Base-by-base conservation (phyloP, 2,888 invertebrate species). In the Drosophila lacicola region DNA sequence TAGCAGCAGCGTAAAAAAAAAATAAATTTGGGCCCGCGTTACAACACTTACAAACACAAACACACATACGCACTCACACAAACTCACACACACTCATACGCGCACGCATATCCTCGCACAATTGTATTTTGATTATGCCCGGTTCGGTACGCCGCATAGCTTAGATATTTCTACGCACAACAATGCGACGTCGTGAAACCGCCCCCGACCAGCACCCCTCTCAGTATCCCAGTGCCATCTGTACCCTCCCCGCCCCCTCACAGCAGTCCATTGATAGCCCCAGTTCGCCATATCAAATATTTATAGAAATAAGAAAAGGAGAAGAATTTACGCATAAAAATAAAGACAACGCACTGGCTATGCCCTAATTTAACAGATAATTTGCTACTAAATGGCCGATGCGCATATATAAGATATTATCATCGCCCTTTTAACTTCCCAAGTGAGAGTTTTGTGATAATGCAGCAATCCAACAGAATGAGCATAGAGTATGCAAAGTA, bases 111-210 rank as follows among this genome's bases (percentile, higher is more conserved):
- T 74, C 74, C 83, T 78, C 87, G 84, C 84, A 86, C 89, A 83
- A 83, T 88, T 88, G 87, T 83, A 83, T 88, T 83, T 88, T 83
- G 82, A 83, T 83, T 83, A 83, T 83, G 82, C 89, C 82, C 82
- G 82, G 82, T 88, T 88, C 70, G 87, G 89, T 83, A 88, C 89
- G 89, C 89, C 89, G 82, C 82, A 83, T 83, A 88, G 84, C 87
- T 86, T 68, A 83, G 70, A 88, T 86, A 88, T 78, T 88, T 83
- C 87, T 83, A 83, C 87, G 89, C 82, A 83, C 82, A 83, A 88
- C 82, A 83, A 83, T 83, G 82, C 88, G 67, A 82, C 68, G 63
- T 50, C 68, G 55, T 65, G 61, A 65, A 55, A 49, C 67, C 65
- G 25, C 11, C 45, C 14, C 13, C 17, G 13, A 11, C 14, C 3